phyloP scores from a whole-genome alignment of 2,888 invertebrate species.

The Patella pellucida region DNA sequence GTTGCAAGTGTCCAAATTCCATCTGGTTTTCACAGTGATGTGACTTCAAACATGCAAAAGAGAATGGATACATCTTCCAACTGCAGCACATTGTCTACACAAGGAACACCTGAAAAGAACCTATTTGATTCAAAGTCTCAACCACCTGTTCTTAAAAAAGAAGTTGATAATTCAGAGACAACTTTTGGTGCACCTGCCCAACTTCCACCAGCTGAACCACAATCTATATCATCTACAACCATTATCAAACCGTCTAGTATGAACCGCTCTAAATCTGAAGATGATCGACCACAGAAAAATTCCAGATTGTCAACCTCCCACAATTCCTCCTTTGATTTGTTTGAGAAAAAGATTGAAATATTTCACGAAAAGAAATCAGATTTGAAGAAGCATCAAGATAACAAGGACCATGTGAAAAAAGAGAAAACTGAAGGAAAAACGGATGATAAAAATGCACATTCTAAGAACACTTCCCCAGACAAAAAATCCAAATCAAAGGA shows the following conservation, averaged over 20 bases:
- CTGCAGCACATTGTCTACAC: slow-evolving; percentile 4
- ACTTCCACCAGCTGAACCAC: neutral
- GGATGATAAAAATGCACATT: slow-evolving; percentile 6
- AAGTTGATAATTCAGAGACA: neutral
- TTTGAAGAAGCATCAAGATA: slow-evolving; percentile 29
- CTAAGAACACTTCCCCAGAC: neutral
- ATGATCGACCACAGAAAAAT: neutral
- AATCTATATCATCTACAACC: slow-evolving; percentile 8
- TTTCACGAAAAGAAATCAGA: slow-evolving; percentile 19
- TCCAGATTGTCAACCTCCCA: slow-evolving; percentile 9
- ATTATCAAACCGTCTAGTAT: neutral
- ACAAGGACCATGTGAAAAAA: slow-evolving; percentile 25
- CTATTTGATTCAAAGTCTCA: neutral
- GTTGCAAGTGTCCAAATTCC: slow-evolving; percentile 1
- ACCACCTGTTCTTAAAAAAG: slow-evolving; percentile 1
- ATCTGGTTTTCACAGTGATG: neutral
- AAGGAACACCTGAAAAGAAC: neutral
- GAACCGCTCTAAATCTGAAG: neutral
- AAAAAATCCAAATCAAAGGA: slow-evolving; percentile 2
- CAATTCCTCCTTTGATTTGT: slow-evolving; percentile 21
- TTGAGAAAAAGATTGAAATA: slow-evolving; percentile 14
- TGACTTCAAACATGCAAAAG: neutral
- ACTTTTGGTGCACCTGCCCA: neutral
- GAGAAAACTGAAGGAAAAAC: slow-evolving; percentile 29
- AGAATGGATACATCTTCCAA: slow-evolving; percentile 15